Evolutionary conservation across 2,797 vertebrate species (phyloP), one percentile per base, ranked within the genome.

Genomic region (Protosalanx chinensis): DNA sequence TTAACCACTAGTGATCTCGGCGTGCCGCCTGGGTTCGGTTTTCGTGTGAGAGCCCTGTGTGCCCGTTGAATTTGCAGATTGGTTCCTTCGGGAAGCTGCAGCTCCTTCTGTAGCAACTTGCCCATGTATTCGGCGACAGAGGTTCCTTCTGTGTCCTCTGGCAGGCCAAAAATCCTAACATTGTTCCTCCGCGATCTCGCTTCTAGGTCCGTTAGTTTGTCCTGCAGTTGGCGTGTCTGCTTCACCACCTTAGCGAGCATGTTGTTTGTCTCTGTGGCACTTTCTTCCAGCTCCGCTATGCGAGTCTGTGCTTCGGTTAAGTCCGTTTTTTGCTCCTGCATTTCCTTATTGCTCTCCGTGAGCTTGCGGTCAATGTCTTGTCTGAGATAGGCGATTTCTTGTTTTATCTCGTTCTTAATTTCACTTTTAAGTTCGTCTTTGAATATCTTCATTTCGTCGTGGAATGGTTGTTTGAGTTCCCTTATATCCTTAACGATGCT

Each of bases 381-480:
- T n/a, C 23, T 12, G 27, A 68, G 51, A 57, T 57, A 56, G 27
- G 29, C 23, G 66, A 68, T 68, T 68, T 68, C 51, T 57, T 70
- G 12, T 7, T 70, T 51, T 68, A 27, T 27, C 23, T 27, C 23
- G 23, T 27, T 27, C 23, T 27, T 27, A 27, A 27, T 27, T 27
- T 27, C 23, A 27, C 23, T 27, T 27, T 27, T 27, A 27, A 27
- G 23, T 27, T 27, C 53, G 23, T 68, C 66, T 57, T 68, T 68
- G 3, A 68, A 32, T 30, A 8, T 32, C 2, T 23, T 33, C 8
- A 68, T 12, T 18, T 68, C 49, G 1, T 57, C 6, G 16, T 15
- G 49, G 53, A 68, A 3, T 49, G 56, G 46, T 32, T 68, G 64
- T 41, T 61, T 61, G 35, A 70, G 57, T 3, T 70, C n/a, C 46